Evolutionary conservation across 2,113 vertebrate species (phyloP).

Genomic region (Vulpes vulpes): DNA sequence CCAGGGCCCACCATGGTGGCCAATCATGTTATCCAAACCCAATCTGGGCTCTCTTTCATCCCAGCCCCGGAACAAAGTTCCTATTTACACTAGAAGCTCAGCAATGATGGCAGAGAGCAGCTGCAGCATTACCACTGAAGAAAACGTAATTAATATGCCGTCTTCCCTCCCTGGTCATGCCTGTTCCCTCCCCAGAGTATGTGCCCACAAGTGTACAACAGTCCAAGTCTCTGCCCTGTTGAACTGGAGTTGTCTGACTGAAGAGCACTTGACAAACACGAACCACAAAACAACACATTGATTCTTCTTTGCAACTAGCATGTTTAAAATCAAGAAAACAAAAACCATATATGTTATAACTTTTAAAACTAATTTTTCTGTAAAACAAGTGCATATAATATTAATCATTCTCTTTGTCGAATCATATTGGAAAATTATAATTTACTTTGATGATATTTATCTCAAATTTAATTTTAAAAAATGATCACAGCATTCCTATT

Average conservation of each 20-base stretch:
- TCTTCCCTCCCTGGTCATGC: not conserved
- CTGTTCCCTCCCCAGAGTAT: not conserved
- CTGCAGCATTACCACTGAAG: not conserved
- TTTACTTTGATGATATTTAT: not conserved
- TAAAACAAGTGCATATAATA: not conserved
- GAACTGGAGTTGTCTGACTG: not conserved
- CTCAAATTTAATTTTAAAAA: constrained; percentile 21
- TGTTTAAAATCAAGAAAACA: not conserved
- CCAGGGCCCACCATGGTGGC: not conserved
- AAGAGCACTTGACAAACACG: constrained; percentile 3
- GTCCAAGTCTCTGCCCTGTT: not conserved
- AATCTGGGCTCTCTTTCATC: not conserved
- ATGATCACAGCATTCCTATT: not conserved
- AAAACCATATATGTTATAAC: not conserved
- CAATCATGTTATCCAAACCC: too few species aligned
- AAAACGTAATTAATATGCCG: not conserved
- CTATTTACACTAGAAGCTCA: not conserved
- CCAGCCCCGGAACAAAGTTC: not conserved
- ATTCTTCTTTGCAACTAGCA: not conserved
- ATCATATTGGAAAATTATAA: not conserved
- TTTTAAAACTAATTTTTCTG: not conserved
- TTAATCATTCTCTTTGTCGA: not conserved
- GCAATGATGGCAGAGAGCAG: not conserved
- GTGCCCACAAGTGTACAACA: not conserved
- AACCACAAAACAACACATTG: not conserved